Evolutionary conservation across 2,113 vertebrate species (phyloP).

Genomic region (Euleptes europaea): DNA sequence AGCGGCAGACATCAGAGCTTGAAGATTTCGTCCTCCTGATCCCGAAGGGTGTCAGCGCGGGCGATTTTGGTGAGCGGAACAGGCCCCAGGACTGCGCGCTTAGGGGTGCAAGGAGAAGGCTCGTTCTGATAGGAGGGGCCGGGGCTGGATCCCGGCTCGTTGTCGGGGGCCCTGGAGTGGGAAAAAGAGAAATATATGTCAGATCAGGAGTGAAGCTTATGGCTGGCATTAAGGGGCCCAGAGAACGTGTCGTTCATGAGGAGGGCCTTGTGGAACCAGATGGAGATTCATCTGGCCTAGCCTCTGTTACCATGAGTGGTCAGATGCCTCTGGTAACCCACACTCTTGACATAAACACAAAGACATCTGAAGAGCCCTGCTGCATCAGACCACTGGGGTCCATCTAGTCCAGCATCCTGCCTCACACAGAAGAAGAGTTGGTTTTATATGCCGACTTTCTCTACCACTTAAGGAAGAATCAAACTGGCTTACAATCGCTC

Average conservation of each 20-base stretch:
- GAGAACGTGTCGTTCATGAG: accelerated
- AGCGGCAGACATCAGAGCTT: constrained; percentile 73
- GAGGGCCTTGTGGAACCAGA: not conserved
- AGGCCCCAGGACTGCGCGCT: constrained; percentile 68
- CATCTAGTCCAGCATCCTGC: not conserved
- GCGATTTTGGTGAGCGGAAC: constrained; percentile 83
- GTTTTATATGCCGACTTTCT: too few relatives aligned
- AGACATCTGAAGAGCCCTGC: too few relatives aligned
- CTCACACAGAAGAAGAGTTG: too few relatives aligned
- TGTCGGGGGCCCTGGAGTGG: constrained; percentile 67
- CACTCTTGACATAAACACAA: too few relatives aligned
- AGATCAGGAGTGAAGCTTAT: not conserved
- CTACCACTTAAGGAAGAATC: too few relatives aligned
- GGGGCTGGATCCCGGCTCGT: constrained; percentile 54
- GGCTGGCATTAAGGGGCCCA: not conserved
- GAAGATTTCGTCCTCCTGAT: constrained; percentile 91
- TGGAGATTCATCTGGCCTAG: too few relatives aligned
- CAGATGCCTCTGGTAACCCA: too few relatives aligned
- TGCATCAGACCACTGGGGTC: not conserved
- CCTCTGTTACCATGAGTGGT: too few relatives aligned
- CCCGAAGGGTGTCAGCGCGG: constrained; percentile 74
- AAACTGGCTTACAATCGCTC: too few relatives aligned
- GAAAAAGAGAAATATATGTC: not conserved
- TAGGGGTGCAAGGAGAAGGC: constrained; percentile 63
- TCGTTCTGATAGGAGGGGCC: constrained; percentile 3